Base-by-base conservation (phyloP, 2,797 vertebrate genomes). In the Darevskia nairensis region DNA sequence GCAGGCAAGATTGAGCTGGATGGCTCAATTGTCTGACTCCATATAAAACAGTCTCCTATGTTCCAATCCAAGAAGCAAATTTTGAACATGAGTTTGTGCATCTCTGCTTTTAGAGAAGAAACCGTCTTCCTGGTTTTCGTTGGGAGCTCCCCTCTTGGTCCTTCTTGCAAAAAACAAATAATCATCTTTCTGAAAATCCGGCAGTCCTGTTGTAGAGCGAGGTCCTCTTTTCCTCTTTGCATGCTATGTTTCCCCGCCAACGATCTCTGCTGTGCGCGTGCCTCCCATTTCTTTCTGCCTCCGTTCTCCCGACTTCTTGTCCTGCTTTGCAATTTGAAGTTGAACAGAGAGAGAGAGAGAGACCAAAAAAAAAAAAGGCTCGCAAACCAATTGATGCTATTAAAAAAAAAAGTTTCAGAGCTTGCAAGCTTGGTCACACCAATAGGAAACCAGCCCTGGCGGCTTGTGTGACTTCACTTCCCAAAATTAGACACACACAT, bases 391-490 rank as follows among this genome's bases (percentile, higher is more conserved):
- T 82, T 41, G 66, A 76, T 87, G 82, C 71, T 76, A 85, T 84
- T 77, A 44, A 77, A 88, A 76, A 80, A 84, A 83, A 82, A 78
- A 35, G 86, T 46, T 77, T 93, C 88, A 87, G 64, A 84, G 89
- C 69, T 84, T 92, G 86, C 86, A 92, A 89, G 85, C 90, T 92
- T 89, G 92, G 91, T 96, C 96, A 95, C 96, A 96, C 94, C 95
- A 96, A 96, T 95, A 97, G 95, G 94, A 95, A 95, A 94, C 92
- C 92, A 93, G 92, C 88, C 92, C 93, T 86, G 92, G 92, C 79
- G 91, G 85, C 91, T 89, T 90, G 92, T 95, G 96, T 98, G 97
- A 98, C 97, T 97, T 98, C 97, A 98, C 97, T 98, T 98, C 97
- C 97, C 97, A 98, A 97, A 97, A 97, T 96, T 97, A 95, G 96